Evolutionary conservation across 2,888 invertebrate species (phyloP).

Genomic region (Folsomia candida): DNA sequence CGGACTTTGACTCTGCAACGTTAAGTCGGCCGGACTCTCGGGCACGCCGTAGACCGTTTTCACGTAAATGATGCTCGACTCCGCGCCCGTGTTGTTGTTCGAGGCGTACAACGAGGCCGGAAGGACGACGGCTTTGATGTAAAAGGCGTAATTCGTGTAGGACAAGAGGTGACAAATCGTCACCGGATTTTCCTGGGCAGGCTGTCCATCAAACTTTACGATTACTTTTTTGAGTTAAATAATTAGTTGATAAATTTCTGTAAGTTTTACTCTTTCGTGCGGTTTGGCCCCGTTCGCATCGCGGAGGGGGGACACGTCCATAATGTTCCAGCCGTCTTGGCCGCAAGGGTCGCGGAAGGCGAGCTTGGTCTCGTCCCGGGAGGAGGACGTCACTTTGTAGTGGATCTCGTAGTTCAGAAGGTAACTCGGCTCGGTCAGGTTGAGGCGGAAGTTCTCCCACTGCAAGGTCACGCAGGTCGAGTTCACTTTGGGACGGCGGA

Average conservation of each 20-base stretch:
- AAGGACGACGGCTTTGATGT: background rate
- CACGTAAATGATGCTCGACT: background rate
- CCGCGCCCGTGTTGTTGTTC: background rate
- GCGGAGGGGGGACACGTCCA: background rate
- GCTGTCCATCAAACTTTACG: too few relatives aligned
- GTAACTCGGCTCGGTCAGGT: background rate
- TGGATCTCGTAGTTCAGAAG: background rate
- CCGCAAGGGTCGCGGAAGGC: background rate
- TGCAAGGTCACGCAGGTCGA: background rate
- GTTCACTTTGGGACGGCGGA: background rate
- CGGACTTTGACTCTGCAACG: background rate
- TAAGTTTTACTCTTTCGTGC: too few relatives aligned
- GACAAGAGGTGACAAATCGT: too few relatives aligned
- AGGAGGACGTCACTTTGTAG: background rate
- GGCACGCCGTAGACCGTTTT: background rate
- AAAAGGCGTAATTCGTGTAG: background rate
- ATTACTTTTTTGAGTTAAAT: too few relatives aligned
- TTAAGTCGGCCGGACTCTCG: background rate
- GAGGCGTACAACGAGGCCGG: background rate
- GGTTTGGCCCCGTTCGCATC: background rate
- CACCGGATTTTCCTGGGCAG: too few relatives aligned
- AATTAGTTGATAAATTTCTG: too few relatives aligned
- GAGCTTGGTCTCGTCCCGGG: background rate
- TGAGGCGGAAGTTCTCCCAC: background rate
- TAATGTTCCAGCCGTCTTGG: background rate